phyloP scores from a whole-genome alignment of 1,140 invertebrate species.

The Drosophila azteca region DNA sequence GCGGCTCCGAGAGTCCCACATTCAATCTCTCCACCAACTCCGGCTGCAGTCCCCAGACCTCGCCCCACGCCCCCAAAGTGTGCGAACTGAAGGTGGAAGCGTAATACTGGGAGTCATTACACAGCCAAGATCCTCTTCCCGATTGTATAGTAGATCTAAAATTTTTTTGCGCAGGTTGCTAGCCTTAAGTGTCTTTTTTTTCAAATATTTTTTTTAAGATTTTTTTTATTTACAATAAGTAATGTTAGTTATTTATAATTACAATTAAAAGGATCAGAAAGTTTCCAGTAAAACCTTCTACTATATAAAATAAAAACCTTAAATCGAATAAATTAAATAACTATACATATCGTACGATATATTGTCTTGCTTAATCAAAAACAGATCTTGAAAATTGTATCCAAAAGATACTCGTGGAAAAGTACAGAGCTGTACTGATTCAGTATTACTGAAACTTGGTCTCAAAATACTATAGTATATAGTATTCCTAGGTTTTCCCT shows the following conservation, averaged over 20 bases:
- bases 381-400: no score
- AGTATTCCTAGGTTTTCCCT: no score
- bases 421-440: no score
- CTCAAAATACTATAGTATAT: no score
- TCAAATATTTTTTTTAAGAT: no score
- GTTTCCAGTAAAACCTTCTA: no score
- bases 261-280: no score
- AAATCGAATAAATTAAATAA: conserved; percentile 10
- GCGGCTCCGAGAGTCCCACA: conserved; percentile 85
- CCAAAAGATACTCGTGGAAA: conserved; percentile 9
- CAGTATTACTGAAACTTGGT: no score
- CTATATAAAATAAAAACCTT: conserved; percentile 6
- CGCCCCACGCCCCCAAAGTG: conserved; percentile 39
- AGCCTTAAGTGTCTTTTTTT: conserved; percentile 35
- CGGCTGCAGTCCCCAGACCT: conserved; percentile 52
- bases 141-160: conserved; percentile 49
- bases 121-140: neutral
- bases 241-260: no score
- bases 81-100: conserved; percentile 53
- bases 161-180: conserved; percentile 18
- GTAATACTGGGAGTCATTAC: conserved; percentile 13
- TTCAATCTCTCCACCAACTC: conserved; percentile 72
- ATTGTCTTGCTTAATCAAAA: no score
- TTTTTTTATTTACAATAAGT: no score
- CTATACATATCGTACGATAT: no score